Percentiles rank a stretch among this genome's conserved stretches.
Evolutionary conservation across 2,888 invertebrate genomes (phyloP).

Genomic region (Sarcophaga variegata): DNA sequence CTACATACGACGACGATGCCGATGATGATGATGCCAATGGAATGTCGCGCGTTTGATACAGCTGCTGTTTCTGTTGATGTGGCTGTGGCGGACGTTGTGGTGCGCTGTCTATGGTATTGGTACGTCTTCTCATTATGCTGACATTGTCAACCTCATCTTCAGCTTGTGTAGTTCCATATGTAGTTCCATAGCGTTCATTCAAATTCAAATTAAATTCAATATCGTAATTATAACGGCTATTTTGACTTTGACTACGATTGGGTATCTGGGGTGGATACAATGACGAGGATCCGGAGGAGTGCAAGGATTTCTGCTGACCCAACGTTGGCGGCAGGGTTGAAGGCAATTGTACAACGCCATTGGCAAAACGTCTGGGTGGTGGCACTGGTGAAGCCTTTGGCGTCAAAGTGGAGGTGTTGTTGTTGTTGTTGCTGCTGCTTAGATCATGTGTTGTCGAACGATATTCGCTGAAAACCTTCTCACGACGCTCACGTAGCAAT

Average conservation of each 20-base stretch:
- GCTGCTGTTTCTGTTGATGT: constrained; percentile 69
- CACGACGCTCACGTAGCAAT: constrained; percentile 81
- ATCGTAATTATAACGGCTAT: constrained; percentile 77
- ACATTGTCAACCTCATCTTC: constrained; percentile 60
- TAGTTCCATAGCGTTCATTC: constrained; percentile 67
- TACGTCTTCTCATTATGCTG: constrained; percentile 64
- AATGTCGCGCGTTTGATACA: constrained; percentile 75
- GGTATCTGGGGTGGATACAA: constrained; percentile 59
- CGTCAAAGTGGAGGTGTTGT: constrained; percentile 6
- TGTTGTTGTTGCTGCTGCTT: constrained; percentile 13
- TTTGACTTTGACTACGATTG: constrained; percentile 65
- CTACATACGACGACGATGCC: constrained; percentile 75
- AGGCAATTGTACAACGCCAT: constrained; percentile 62
- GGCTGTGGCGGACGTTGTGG: constrained; percentile 61
- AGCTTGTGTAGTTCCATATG: neutral
- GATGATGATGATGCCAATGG: constrained; percentile 74
- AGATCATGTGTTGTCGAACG: constrained; percentile 65
- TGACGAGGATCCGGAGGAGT: constrained; percentile 64
- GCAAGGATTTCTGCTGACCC: constrained; percentile 63
- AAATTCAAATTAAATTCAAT: constrained; percentile 78
- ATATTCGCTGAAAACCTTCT: constrained; percentile 79
- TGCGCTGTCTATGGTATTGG: constrained; percentile 73
- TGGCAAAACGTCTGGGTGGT: constrained; percentile 65
- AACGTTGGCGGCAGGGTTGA: constrained; percentile 73
- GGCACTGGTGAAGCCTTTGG: constrained; percentile 54